These are phyloP conservation scores for Chaetorhynchus papuensis DNA, from an alignment of 2,113 vertebrate species.

Conservation along the genomic window DNA sequence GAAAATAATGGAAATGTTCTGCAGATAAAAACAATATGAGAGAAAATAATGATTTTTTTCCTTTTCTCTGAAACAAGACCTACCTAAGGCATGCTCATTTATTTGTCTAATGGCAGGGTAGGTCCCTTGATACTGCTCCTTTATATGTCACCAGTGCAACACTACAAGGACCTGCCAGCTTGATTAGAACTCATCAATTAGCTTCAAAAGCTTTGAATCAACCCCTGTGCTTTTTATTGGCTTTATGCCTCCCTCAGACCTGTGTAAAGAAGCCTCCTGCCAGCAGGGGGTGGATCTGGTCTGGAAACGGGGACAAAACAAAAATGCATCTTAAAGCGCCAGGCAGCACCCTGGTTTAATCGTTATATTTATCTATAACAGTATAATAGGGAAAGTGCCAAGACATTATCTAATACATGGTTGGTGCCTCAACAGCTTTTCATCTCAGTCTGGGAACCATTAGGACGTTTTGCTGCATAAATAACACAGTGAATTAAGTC, in stretches of 20 bases:
- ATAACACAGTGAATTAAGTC: conserved; percentile 67
- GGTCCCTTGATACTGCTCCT: background rate
- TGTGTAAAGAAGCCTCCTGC: conserved; percentile 2
- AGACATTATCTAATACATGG: conserved; percentile 75
- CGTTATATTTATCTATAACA: conserved; percentile 72
- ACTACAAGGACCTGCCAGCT: background rate
- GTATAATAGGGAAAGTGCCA: conserved; percentile 62
- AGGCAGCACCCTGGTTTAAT: conserved; percentile 40
- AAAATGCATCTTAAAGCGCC: background rate
- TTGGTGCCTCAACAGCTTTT: conserved; percentile 59
- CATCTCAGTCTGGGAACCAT: conserved; percentile 74
- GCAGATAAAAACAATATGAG: background rate
- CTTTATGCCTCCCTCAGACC: background rate
- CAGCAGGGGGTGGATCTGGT: conserved; percentile 47
- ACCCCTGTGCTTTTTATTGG: background rate
- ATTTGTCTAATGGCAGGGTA: background rate
- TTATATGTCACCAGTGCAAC: background rate
- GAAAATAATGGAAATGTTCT: conserved; percentile 17
- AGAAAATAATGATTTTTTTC: background rate
- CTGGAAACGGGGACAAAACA: background rate
- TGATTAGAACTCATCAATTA: conserved; percentile 7
- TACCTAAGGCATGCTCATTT: background rate
- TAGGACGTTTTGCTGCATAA: conserved; percentile 71
- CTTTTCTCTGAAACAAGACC: background rate
- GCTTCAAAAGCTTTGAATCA: background rate